phyloP scores from a whole-genome alignment of 2,797 vertebrate genomes.

The Siniperca obscura region DNA sequence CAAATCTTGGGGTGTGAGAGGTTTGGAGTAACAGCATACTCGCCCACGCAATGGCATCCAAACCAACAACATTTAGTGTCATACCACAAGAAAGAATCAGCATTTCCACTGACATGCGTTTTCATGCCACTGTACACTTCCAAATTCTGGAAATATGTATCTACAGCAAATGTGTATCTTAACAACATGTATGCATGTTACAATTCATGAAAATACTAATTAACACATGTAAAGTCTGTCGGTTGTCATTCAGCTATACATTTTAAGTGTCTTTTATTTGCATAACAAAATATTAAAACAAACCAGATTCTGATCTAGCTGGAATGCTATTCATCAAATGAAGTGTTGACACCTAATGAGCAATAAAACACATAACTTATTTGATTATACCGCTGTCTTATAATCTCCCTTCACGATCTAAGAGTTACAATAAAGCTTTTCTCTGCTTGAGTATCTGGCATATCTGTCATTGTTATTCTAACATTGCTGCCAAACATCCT shows the following conservation, averaged over 20 bases:
- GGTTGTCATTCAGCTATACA: background rate
- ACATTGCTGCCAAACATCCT: slow-evolving; percentile 62
- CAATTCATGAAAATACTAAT: background rate
- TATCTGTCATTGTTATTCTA: slow-evolving; percentile 71
- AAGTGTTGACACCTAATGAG: slow-evolving; percentile 34
- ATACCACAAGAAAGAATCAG: slow-evolving; percentile 72
- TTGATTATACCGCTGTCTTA: slow-evolving; percentile 36
- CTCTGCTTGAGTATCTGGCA: slow-evolving; percentile 53
- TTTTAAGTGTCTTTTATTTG: background rate
- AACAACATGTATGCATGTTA: slow-evolving; percentile 6
- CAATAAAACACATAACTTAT: slow-evolving; percentile 37
- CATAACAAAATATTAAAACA: background rate
- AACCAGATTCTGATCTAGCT: background rate
- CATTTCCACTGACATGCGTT: slow-evolving; percentile 40
- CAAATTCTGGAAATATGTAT: slow-evolving; percentile 38
- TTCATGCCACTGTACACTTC: slow-evolving; percentile 47
- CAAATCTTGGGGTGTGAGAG: slow-evolving; percentile 57
- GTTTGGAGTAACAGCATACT: slow-evolving; percentile 40
- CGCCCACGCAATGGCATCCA: slow-evolving; percentile 50
- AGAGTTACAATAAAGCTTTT: slow-evolving; percentile 64
- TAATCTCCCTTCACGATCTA: slow-evolving; percentile 58
- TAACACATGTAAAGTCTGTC: background rate
- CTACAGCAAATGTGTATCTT: slow-evolving; percentile 29
- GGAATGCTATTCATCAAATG: slow-evolving; percentile 12
- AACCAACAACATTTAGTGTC: slow-evolving; percentile 69